Evolutionary conservation across 2,888 invertebrate genomes (phyloP), one percentile per base, ranked within the genome.

Genomic region (Agriopis marginaria): DNA sequence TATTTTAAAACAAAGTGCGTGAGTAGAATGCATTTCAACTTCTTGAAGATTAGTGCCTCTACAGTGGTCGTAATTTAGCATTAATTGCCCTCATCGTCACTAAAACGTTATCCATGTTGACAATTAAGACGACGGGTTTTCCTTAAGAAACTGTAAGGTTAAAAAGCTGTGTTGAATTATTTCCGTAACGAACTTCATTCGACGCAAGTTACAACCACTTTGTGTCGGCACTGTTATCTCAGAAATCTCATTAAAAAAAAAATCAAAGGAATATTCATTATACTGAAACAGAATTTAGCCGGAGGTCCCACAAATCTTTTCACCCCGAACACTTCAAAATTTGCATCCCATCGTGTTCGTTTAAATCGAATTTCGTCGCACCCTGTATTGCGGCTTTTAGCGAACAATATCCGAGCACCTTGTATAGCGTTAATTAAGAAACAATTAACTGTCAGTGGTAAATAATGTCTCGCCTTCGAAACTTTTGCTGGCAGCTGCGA

Each of bases 371-470:
- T 63, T 40, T 40, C 17, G 58, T 17, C 58, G 63, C 63, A 50
- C 32, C 63, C 63, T 59, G 63, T 63, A 39, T n/a, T 59, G 59
- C 8, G 49, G 39, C 58, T 17, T 68, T 54, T 44, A 49, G 23
- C 17, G 60, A 59, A 56, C 68, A 60, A 68, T 68, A 68, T 50
- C 40, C 47, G 45, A 63, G 40, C 63, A 44, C 32, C 53, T 23
- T 51, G 60, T 74, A 72, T 66, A 73, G 70, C 71, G 74, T 73
- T 78, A 80, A 79, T 80, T 74, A 77, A 77, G 77, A 68, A 67
- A 68, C 71, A 76, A 77, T 78, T 76, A 77, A 78, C 71, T 72
- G 77, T 74, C 75, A 75, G 76, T 70, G 76, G 75, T 75, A 75
- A 77, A 73, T 75, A 77, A 75, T 70, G 70, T 74, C 73, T 65